A percentile compares a stretch with the other conserved stretches of the same genome.
These are phyloP conservation scores for Nothoprocta pentlandii DNA, from an alignment of 2,113 vertebrate genomes.

Conservation along the genomic window DNA sequence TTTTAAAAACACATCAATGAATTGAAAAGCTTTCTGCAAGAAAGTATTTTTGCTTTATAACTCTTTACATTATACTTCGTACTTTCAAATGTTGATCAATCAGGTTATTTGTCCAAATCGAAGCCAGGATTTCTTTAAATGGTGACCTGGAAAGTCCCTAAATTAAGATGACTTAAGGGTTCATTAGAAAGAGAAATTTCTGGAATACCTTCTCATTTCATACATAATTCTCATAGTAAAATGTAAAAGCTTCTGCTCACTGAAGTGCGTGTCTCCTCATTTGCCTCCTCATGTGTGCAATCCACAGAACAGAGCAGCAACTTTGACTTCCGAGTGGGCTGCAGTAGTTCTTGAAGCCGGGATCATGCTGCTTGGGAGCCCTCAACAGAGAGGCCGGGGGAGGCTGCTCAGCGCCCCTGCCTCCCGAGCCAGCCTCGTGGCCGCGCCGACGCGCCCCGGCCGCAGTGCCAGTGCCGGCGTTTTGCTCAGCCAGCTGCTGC, in stretches of 20 bases:
- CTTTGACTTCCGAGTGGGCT: not conserved
- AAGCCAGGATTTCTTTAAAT: not conserved
- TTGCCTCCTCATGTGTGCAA: not conserved
- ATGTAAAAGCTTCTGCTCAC: not conserved
- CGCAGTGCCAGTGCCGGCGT: not conserved
- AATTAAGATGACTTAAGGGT: not conserved
- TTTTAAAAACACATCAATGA: not conserved
- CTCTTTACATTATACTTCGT: not conserved
- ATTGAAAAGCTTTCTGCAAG: not conserved
- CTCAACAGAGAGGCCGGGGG: not conserved
- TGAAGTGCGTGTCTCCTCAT: accelerated
- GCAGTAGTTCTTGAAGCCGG: not conserved
- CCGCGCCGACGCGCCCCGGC: not conserved
- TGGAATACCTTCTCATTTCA: not conserved
- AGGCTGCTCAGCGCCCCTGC: not conserved
- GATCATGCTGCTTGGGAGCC: not conserved
- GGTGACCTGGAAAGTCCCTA: not conserved
- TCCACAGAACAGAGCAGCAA: not conserved
- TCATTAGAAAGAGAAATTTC: not conserved
- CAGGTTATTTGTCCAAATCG: not conserved
- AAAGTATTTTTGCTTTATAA: not conserved
- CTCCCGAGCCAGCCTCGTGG: not conserved
- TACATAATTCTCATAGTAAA: not conserved
- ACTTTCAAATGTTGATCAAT: not conserved
- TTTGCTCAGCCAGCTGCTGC: not conserved